phyloP scores from a whole-genome alignment of 2,888 invertebrate species.

The Leptopilina myrica region DNA sequence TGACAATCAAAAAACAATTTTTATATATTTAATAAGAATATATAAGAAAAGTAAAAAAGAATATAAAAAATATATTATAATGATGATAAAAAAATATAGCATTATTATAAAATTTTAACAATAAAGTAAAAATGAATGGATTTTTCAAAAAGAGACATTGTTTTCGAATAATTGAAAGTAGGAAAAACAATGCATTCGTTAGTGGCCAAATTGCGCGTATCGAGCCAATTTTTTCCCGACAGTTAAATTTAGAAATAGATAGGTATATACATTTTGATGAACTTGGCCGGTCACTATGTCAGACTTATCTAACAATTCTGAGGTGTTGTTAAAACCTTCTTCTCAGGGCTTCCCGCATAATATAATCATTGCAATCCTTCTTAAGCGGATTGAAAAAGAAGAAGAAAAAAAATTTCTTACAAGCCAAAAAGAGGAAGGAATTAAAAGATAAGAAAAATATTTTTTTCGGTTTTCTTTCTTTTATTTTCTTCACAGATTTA shows the following conservation, averaged over 20 bases:
- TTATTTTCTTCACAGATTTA: too few species aligned
- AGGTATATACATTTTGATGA: neutral
- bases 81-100: too few species aligned
- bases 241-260: conserved; percentile 1
- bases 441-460: neutral
- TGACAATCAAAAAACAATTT: too few species aligned
- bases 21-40: too few species aligned
- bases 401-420: neutral
- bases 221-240: neutral
- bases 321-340: conserved; percentile 21
- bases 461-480: neutral
- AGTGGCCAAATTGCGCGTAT: neutral
- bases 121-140: too few species aligned
- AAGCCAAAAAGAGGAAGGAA: neutral
- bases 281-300: conserved; percentile 30
- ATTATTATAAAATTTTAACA: too few species aligned
- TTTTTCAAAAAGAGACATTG: neutral
- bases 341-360: conserved; percentile 33
- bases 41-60: too few species aligned
- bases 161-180: neutral
- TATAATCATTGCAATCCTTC: conserved; percentile 30
- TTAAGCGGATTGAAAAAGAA: conserved; percentile 6
- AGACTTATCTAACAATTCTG: conserved; percentile 21
- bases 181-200: neutral
- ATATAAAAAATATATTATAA: too few species aligned